A percentile compares a stretch with the other conserved stretches of the same genome.
Evolutionary conservation across 37 sponge, comb jelly and placozoan genomes (phyloP).

Genomic region (Halisarca cf. caerulea): DNA sequence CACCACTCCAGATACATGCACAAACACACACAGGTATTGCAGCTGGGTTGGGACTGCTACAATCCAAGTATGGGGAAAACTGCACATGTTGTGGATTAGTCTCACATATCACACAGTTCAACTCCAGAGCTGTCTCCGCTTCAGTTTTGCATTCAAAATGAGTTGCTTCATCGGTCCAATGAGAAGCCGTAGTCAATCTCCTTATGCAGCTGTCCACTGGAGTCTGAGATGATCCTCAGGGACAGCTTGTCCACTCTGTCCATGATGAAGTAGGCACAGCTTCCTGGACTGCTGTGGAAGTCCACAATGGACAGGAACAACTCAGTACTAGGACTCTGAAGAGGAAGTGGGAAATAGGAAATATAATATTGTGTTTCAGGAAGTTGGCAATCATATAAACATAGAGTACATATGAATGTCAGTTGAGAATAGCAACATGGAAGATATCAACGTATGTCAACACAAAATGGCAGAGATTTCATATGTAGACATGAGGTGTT

Average conservation of each 20-base stretch:
- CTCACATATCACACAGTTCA: slow-evolving; percentile 87
- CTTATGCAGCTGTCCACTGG: slow-evolving; percentile 54
- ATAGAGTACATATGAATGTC: too few relatives aligned
- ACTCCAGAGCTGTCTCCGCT: slow-evolving; percentile 69
- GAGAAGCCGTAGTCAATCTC: slow-evolving; percentile 88
- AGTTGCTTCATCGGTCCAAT: slow-evolving; percentile 73
- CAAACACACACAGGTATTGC: too few relatives aligned
- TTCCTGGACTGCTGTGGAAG: slow-evolving; percentile 47
- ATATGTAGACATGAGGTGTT: too few relatives aligned
- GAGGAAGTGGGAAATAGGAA: background rate
- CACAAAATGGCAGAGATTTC: too few relatives aligned
- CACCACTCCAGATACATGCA: too few relatives aligned
- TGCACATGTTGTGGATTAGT: too few relatives aligned
- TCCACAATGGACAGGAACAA: slow-evolving; percentile 74
- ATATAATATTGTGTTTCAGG: too few relatives aligned
- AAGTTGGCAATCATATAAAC: too few relatives aligned
- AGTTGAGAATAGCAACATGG: too few relatives aligned
- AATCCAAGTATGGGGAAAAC: too few relatives aligned
- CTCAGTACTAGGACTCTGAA: slow-evolving; percentile 68
- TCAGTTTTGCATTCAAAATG: slow-evolving; percentile 77
- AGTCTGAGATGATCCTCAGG: slow-evolving; percentile 57
- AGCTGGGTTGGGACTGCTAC: too few relatives aligned
- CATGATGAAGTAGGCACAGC: slow-evolving; percentile 68
- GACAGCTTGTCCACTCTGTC: slow-evolving; percentile 78
- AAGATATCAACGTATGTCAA: too few relatives aligned